Percentiles rank a stretch among this genome's conserved stretches.
Evolutionary conservation across 2,888 invertebrate species (phyloP).

Genomic region (Cistogaster globosa): DNA sequence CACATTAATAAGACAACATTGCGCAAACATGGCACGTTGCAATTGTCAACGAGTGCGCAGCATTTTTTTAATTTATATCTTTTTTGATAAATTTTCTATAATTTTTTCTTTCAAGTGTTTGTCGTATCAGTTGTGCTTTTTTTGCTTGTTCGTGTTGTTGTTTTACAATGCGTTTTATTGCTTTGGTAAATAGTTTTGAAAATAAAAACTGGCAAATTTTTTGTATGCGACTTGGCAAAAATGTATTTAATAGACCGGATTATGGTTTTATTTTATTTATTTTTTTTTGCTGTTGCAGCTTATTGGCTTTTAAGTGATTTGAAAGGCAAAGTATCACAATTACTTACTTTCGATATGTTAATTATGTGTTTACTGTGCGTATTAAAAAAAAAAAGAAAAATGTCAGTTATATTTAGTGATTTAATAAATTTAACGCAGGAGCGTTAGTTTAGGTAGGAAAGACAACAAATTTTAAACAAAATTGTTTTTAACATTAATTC

Average conservation of each 20-base stretch:
- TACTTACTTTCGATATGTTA: conserved; percentile 70
- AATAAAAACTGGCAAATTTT: conserved; percentile 52
- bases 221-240: conserved; percentile 62
- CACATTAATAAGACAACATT: conserved; percentile 49
- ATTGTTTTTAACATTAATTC: too few relatives aligned
- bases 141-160: conserved; percentile 50
- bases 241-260: conserved; percentile 54
- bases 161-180: conserved; percentile 60
- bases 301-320: conserved; percentile 36
- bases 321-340: conserved; percentile 54
- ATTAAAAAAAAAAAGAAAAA: background rate
- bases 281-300: conserved; percentile 2
- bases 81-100: conserved; percentile 9
- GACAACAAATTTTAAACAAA: too few relatives aligned
- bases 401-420: conserved; percentile 5
- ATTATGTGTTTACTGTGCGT: conserved; percentile 52
- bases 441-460: background rate
- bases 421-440: conserved; percentile 15
- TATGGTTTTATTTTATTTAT: conserved; percentile 6
- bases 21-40: conserved; percentile 71
- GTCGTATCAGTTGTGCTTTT: conserved; percentile 34
- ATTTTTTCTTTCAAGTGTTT: conserved; percentile 32
- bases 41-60: conserved; percentile 66
- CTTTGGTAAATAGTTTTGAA: conserved; percentile 1
- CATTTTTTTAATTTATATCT: conserved; percentile 45